Percentiles rank a stretch among this genome's conserved stretches.
Conservation (phyloP, 2,113 vertebrate genomes). For the Pitta sordida region DNA sequence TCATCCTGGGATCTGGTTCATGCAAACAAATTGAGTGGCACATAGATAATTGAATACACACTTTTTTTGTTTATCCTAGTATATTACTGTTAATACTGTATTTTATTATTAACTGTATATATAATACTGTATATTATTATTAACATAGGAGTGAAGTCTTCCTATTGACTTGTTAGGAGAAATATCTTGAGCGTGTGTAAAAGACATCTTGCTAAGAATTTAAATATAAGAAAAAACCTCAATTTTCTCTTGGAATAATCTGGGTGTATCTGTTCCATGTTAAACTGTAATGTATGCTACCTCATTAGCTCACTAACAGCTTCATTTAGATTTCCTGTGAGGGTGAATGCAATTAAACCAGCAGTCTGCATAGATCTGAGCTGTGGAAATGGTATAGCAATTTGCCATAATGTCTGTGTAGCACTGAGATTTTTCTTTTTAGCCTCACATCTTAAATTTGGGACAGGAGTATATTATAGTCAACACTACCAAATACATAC, state of each 20-base stretch:
- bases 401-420: neutral
- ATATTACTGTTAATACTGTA: neutral
- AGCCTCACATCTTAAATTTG: neutral
- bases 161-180: neutral
- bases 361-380: slow-evolving; percentile 8
- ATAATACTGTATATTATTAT: no score
- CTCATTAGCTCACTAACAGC: neutral
- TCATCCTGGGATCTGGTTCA: neutral
- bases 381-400: slow-evolving; percentile 15
- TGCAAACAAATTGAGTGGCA: neutral
- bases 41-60: neutral
- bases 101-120: no score
- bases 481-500: neutral
- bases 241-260: neutral
- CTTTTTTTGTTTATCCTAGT: neutral
- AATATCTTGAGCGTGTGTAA: neutral
- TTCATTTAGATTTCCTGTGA: neutral
- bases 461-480: neutral
- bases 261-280: neutral
- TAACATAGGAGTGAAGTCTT: neutral
- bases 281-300: neutral
- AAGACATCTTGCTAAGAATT: neutral
- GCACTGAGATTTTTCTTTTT: neutral
- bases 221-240: neutral
- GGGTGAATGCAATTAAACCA: slow-evolving; percentile 16